A percentile compares a stretch with the other conserved stretches of the same genome.
Evolutionary conservation across 2,888 invertebrate species (phyloP).

Genomic region (Lithophane leautieri): DNA sequence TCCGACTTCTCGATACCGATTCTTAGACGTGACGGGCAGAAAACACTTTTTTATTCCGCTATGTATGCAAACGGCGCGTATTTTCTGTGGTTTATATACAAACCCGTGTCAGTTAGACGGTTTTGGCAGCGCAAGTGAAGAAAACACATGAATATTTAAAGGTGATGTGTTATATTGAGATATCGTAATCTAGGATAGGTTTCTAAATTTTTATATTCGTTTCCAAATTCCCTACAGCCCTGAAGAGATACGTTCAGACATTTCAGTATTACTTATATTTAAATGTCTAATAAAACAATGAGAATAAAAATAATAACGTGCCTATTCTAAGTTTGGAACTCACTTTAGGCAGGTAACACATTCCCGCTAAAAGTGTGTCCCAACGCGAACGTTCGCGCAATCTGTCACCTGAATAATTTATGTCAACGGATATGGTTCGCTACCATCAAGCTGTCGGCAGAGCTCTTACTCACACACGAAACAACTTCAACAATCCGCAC

Average conservation of each 20-base stretch:
- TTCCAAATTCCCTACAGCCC: constrained; percentile 8
- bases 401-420: constrained; percentile 61
- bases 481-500: constrained; percentile 40
- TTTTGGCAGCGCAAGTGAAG: constrained; percentile 10
- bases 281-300: constrained; percentile 9
- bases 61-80: constrained; percentile 53
- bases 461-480: constrained; percentile 35
- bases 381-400: constrained; percentile 43
- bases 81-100: constrained; percentile 40
- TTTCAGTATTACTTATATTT: constrained; percentile 10
- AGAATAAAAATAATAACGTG: constrained; percentile 42
- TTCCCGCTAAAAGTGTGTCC: constrained; percentile 49
- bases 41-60: constrained; percentile 42
- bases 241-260: constrained; percentile 25
- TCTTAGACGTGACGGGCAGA: constrained; percentile 54
- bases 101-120: constrained; percentile 31
- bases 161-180: constrained; percentile 5
- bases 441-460: constrained; percentile 9
- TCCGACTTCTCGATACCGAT: constrained; percentile 57
- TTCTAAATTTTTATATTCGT: constrained; percentile 12
- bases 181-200: constrained; percentile 15
- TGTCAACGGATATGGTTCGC: constrained; percentile 27
- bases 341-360: constrained; percentile 40
- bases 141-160: constrained; percentile 28
- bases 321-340: constrained; percentile 34